Evolutionary conservation across 2,888 invertebrate species (phyloP).

Genomic region (Carpatolechia fugitivella): DNA sequence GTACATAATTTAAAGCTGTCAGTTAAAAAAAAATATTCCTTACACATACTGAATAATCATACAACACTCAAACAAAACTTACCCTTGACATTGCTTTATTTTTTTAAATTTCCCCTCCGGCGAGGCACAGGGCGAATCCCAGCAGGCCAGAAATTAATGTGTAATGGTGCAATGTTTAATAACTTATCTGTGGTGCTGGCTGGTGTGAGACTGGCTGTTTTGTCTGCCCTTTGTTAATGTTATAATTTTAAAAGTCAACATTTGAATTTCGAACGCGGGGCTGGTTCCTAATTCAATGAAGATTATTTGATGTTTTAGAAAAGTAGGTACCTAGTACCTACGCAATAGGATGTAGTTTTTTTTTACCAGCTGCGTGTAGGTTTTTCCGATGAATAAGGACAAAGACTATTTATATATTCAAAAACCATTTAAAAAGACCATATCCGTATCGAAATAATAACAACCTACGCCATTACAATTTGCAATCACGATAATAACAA

Average conservation of each 20-base stretch:
- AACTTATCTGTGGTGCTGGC: slow-evolving; percentile 66
- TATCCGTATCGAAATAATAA: not conserved
- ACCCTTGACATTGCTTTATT: slow-evolving; percentile 20
- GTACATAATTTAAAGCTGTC: too few relatives aligned
- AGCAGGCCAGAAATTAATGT: slow-evolving; percentile 71
- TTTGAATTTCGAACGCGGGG: not conserved
- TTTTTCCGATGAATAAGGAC: not conserved
- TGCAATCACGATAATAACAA: slow-evolving; percentile 25
- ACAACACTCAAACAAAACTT: not conserved
- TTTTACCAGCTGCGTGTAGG: too few relatives aligned
- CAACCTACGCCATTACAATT: slow-evolving; percentile 14
- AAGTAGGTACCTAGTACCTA: too few relatives aligned
- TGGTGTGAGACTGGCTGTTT: slow-evolving; percentile 29
- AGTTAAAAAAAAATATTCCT: too few relatives aligned
- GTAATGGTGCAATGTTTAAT: slow-evolving; percentile 77
- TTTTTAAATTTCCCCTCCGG: slow-evolving; percentile 65
- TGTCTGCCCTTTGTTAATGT: slow-evolving; percentile 68
- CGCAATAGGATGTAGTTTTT: too few relatives aligned
- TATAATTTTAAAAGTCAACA: slow-evolving; percentile 63
- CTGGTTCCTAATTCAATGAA: too few relatives aligned
- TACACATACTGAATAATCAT: not conserved
- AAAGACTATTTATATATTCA: not conserved
- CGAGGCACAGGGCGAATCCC: slow-evolving; percentile 45
- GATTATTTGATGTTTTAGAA: too few relatives aligned
- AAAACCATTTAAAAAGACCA: not conserved